Evolutionary conservation across 2,888 invertebrate species (phyloP), one percentile per base, ranked within the genome.

Genomic region (Phanerotoma sp.): DNA sequence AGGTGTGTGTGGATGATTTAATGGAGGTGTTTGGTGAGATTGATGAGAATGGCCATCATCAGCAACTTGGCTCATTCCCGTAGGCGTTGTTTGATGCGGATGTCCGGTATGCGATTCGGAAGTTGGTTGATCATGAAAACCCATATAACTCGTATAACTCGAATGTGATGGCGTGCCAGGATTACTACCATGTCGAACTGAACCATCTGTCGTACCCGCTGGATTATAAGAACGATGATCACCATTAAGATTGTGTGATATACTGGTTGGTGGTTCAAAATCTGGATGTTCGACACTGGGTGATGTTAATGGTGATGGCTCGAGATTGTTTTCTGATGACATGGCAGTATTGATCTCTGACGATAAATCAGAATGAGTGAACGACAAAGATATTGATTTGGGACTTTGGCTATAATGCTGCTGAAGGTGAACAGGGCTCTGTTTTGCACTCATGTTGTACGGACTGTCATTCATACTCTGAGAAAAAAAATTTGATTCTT

Each of bases 301-400:
- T 37, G 89, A 88, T 47, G 83, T 82, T 15, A 76, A 40, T 35
- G 85, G 82, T 62, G 86, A 85, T 10, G 87, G 87, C 40, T 88
- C 87, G 45, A 82, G 79, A 55, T 84, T 77, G 64, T 84, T 84
- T 65, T 85, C 85, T 21, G 85, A 84, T 56, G 88, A 86, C 68
- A 90, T 89, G 49, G 88, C 89, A 9, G 88, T 88, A 70, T 88
- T 88, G 70, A 90, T 88, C 73, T 89, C 89, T 53, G 86, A 85
- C 56, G 88, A 87, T 62, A 89, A 79, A 73, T 89, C 89, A 37
- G 86, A 88, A 74, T 88, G 88, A 18, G 84, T 84, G 63, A 83
- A 83, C 18, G 83, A 81, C 60, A 82, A 80, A 54, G 74, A 74
- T 72, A 76, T 72, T 3, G 77, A 75, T 52, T 77, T 77, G 18